Percentiles rank a stretch among this genome's conserved stretches.
Conservation (phyloP, 2,113 vertebrate species). For the Leptobrachium leishanense region DNA sequence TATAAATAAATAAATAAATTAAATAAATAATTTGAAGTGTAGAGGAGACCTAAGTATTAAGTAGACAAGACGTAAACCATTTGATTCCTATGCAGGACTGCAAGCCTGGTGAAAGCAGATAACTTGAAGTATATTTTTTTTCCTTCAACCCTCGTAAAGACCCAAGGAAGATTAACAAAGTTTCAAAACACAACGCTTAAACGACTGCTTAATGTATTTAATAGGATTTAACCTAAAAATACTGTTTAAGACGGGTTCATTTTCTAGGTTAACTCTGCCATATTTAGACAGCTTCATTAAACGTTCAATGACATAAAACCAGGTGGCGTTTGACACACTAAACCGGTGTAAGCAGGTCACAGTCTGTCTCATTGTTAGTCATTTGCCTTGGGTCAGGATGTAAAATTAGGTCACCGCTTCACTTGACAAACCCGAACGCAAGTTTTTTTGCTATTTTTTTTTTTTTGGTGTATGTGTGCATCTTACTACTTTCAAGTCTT, state of each 20-base stretch:
- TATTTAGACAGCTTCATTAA: conserved; percentile 67
- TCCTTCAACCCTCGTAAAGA: conserved; percentile 17
- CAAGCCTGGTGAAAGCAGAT: not conserved
- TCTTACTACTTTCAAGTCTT: conserved; percentile 36
- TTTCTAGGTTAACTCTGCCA: conserved; percentile 60
- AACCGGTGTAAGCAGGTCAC: conserved; percentile 66
- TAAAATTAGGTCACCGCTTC: conserved; percentile 65
- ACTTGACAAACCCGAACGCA: conserved; percentile 57
- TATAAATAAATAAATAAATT: no score
- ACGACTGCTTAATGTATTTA: conserved; percentile 43
- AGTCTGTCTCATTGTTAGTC: conserved; percentile 66
- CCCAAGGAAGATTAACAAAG: conserved; percentile 35
- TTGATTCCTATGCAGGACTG: not conserved
- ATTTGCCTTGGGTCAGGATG: conserved; percentile 67
- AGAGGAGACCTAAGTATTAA: no score
- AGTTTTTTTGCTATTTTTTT: conserved; percentile 34
- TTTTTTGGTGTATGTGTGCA: no score
- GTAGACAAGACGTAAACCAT: not conserved
- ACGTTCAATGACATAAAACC: conserved; percentile 69
- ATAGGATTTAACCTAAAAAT: conserved; percentile 62
- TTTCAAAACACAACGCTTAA: conserved; percentile 35
- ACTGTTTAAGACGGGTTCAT: conserved; percentile 59
- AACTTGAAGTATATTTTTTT: not conserved
- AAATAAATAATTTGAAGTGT: no score
- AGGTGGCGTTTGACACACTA: conserved; percentile 69